Evolutionary conservation across 1,140 invertebrate species (phyloP).

Genomic region (Diplogasteroides magnus): DNA sequence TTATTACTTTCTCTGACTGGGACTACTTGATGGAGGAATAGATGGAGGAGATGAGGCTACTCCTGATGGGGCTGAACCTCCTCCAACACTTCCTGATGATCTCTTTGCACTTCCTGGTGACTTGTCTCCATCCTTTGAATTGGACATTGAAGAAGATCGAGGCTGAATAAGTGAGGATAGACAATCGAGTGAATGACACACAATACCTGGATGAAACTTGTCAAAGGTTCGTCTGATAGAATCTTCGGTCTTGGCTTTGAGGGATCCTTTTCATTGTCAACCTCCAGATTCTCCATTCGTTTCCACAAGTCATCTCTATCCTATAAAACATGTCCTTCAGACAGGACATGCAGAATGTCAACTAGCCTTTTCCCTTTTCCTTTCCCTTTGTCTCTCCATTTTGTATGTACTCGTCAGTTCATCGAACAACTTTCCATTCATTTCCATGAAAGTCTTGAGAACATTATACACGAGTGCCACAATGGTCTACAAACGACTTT

Average conservation of each 20-base stretch:
- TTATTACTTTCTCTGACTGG: not conserved
- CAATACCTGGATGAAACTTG: slow-evolving; percentile 36
- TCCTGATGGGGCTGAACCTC: not conserved
- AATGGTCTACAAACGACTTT: slow-evolving; percentile 51
- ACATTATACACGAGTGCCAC: slow-evolving; percentile 62
- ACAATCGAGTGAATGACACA: too few relatives aligned
- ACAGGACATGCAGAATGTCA: not conserved
- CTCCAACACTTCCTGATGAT: not conserved
- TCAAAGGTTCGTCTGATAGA: slow-evolving; percentile 37
- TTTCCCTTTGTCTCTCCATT: slow-evolving; percentile 53
- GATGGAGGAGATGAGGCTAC: not conserved
- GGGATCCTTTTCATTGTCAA: slow-evolving; percentile 34
- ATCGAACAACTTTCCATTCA: slow-evolving; percentile 62
- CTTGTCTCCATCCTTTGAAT: not conserved
- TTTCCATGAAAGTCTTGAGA: slow-evolving; percentile 62
- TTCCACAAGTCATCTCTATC: slow-evolving; percentile 54
- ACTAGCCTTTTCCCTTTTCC: slow-evolving; percentile 43
- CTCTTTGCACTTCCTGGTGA: not conserved
- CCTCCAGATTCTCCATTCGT: slow-evolving; percentile 41
- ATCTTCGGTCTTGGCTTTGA: slow-evolving; percentile 28
- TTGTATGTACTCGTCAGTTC: slow-evolving; percentile 56
- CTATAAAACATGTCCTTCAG: not conserved
- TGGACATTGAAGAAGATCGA: not conserved
- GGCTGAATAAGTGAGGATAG: not conserved
- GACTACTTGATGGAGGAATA: not conserved